Percentiles rank a stretch among this genome's conserved stretches.
phyloP scores from a whole-genome alignment of 2,113 vertebrate genomes.

The Rafetus swinhoei region DNA sequence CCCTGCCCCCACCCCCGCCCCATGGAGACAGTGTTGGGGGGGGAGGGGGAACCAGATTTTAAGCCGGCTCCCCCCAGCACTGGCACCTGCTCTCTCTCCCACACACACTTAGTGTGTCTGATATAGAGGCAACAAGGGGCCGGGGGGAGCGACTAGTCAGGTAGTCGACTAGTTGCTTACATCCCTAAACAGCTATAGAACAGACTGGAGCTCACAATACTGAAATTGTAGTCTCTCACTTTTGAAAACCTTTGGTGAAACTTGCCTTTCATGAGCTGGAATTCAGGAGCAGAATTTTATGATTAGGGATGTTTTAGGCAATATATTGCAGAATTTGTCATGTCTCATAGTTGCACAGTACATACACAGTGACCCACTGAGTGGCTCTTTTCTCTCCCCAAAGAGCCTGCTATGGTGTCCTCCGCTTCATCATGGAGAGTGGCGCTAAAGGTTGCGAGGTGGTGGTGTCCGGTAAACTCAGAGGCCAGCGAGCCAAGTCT shows the following conservation, averaged over 20 bases:
- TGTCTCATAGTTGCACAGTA: not conserved
- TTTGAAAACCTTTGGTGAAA: not conserved
- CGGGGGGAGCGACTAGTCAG: too few species aligned
- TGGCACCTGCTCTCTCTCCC: too few species aligned
- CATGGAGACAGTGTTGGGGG: too few species aligned
- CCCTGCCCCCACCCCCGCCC: too few species aligned
- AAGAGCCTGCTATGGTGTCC: constrained; percentile 96
- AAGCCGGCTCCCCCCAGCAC: too few species aligned
- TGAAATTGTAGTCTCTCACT: not conserved
- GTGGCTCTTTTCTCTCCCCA: not conserved
- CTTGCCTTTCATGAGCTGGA: not conserved
- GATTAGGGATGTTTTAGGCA: not conserved
- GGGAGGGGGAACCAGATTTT: too few species aligned
- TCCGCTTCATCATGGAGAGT: constrained; percentile 99
- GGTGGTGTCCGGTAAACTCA: constrained; percentile 95
- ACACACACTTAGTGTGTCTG: too few species aligned
- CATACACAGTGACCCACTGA: accelerated
- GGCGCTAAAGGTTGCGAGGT: constrained; percentile 97
- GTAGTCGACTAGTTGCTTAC: too few species aligned
- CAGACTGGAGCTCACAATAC: not conserved
- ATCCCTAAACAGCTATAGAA: not conserved
- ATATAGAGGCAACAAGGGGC: too few species aligned
- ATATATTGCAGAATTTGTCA: accelerated
- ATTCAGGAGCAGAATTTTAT: not conserved
- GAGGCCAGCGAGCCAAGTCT: constrained; percentile 97